Base-by-base conservation (phyloP, 2,888 invertebrate species). In the Monopis laevigella region DNA sequence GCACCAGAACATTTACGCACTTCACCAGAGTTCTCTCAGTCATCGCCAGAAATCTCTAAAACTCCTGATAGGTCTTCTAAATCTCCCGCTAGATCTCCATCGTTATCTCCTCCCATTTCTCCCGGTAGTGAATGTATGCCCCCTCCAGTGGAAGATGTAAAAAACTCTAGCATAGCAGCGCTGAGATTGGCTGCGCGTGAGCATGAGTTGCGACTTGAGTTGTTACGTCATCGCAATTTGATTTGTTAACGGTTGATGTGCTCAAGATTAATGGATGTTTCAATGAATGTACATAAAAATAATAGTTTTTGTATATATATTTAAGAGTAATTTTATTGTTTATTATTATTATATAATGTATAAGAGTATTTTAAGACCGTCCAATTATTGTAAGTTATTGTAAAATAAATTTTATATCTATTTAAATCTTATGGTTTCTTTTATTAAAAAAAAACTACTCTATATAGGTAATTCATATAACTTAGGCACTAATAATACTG, bases 141-240 rank as follows among this genome's bases (percentile, higher is more conserved):
- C 21, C 58, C 74, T 54, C 86, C 86, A 3, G 51, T 44, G 45
- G 80, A 78, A 21, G 93, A 93, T 60, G 84, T 92, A n/a, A 81
- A 93, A 51, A 89, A 87, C 49, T 92, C 92, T 10, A 94, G 94
- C 58, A 95, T 95, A 51, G 93, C 93, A 0, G 90, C 92, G 0
- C 75, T 96, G 43, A 82, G 96, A 51, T 71, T 93, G 39, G 94
- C 94, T 54, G 96, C 96, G 1, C 81, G 95, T 24, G 95, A 96
- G 60, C 94, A 95, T 66, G 94, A 95, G 65, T 72, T 93, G 34
- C 86, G 92, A 62, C 77, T 94, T 53, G 93, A 93, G 66, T 83
- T 90, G 78, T 68, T 93, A 48, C 83, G 93, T 39, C 91, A 92
- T 56, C 88, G 90, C 60, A 75, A 78, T 54, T 54, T 78, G 48